These are phyloP conservation scores for Dissostichus mawsoni DNA, from an alignment of 2,113 vertebrate species.

Conservation along the genomic window DNA sequence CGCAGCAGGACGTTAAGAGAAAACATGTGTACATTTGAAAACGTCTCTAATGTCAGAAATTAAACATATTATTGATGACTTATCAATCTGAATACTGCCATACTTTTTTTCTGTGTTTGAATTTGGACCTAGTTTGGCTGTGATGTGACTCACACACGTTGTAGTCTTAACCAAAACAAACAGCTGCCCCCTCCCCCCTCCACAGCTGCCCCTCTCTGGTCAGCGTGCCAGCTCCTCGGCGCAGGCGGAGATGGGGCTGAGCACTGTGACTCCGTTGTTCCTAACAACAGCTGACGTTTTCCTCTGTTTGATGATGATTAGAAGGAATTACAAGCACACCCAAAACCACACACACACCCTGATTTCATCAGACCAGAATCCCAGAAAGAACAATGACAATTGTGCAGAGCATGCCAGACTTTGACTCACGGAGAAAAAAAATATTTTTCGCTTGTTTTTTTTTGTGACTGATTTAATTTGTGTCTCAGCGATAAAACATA, in stretches of 20 bases:
- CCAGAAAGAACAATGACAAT: constrained; percentile 4
- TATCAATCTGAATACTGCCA: neutral
- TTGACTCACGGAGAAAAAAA: neutral
- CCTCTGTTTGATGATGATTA: constrained; percentile 23
- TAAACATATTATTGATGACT: neutral
- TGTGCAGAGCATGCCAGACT: neutral
- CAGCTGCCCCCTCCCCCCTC: neutral
- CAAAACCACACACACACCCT: neutral
- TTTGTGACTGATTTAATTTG: constrained; percentile 50
- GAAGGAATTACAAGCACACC: constrained; percentile 28
- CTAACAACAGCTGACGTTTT: constrained; percentile 37
- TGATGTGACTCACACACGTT: constrained; percentile 27
- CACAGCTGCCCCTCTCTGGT: constrained; percentile 45
- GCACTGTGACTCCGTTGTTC: constrained; percentile 61
- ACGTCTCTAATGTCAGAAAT: neutral
- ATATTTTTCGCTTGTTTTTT: neutral
- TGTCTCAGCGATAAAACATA: neutral
- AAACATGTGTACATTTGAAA: neutral
- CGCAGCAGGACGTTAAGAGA: neutral
- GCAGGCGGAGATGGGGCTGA: constrained; percentile 54
- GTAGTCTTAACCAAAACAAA: constrained; percentile 17
- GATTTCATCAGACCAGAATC: constrained; percentile 13
- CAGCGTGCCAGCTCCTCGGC: constrained; percentile 34
- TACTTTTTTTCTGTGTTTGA: neutral
- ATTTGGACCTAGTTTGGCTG: constrained; percentile 5